Percentiles rank a stretch among this genome's conserved stretches.
Conservation (phyloP, 2,113 vertebrate genomes). For the Pterophyllum scalare region DNA sequence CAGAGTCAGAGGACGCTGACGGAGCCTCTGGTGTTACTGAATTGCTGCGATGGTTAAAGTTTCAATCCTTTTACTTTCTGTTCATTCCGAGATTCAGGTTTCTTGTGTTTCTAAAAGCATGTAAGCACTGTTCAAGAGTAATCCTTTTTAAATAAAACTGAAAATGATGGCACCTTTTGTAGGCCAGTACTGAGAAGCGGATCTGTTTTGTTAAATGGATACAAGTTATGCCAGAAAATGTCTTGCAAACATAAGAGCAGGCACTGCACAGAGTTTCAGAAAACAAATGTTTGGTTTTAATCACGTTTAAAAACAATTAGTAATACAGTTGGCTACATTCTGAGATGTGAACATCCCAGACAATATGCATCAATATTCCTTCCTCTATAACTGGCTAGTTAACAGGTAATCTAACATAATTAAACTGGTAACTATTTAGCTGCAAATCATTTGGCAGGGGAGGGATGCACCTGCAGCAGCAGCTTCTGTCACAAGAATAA, state of each 20-base stretch:
- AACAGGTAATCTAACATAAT: conserved; percentile 5
- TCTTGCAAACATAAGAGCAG: neutral
- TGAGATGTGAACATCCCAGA: neutral
- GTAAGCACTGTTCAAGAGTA: conserved; percentile 66
- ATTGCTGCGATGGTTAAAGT: conserved; percentile 44
- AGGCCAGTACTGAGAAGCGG: conserved; percentile 12
- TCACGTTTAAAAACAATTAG: conserved; percentile 31
- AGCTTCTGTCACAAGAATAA: neutral
- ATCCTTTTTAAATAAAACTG: conserved; percentile 81
- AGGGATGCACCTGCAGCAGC: neutral
- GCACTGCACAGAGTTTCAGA: neutral
- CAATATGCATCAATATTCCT: neutral
- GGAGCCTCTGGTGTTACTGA: conserved; percentile 62
- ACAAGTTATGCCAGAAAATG: neutral
- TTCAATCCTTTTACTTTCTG: conserved; percentile 66
- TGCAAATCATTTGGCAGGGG: neutral
- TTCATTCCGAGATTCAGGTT: conserved; percentile 67
- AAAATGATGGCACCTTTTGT: conserved; percentile 46
- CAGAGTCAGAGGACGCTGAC: neutral
- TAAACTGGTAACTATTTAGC: neutral
- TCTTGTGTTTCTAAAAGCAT: conserved; percentile 75
- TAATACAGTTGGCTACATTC: conserved; percentile 3
- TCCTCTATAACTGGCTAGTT: neutral
- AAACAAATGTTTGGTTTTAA: conserved; percentile 30
- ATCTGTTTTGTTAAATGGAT: neutral